Evolutionary conservation across 92 coral and sea anemone species (phyloP).

Genomic region (Epizoanthus fatuus): DNA sequence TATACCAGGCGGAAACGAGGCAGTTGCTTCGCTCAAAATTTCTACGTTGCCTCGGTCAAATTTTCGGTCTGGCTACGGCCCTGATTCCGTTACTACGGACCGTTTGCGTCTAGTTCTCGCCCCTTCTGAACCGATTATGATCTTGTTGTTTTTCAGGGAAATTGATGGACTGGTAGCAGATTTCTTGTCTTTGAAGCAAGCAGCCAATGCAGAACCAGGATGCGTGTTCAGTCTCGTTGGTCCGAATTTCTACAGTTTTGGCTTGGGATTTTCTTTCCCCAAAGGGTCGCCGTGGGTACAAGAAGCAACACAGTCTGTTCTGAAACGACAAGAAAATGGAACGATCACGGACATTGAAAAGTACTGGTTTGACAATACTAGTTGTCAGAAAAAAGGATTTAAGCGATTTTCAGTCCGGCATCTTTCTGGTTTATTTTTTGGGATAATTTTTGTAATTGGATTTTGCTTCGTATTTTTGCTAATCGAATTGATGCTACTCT

Average conservation of each 20-base stretch:
- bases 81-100: no score
- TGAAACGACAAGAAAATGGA: conserved; percentile 83
- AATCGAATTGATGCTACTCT: conserved; percentile 61
- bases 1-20: no score
- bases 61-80: no score
- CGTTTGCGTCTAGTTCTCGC: no score
- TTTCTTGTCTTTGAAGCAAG: conserved; percentile 65
- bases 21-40: no score
- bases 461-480: conserved; percentile 69
- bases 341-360: conserved; percentile 52
- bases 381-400: conserved; percentile 37
- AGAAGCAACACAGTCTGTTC: conserved; percentile 71
- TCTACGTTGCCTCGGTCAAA: no score
- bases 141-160: conserved; percentile 46
- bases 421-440: conserved; percentile 80
- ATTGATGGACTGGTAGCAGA: conserved; percentile 90
- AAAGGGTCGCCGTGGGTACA: conserved; percentile 82
- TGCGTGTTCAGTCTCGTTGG: conserved; percentile 75
- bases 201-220: conserved; percentile 51
- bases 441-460: conserved; percentile 59
- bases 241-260: conserved; percentile 65
- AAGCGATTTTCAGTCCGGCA: conserved; percentile 51
- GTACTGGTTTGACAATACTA: conserved; percentile 60
- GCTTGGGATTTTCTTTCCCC: conserved; percentile 79
- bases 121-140: neutral